These are phyloP conservation scores for Zaprionus davidi DNA, from an alignment of 1,140 invertebrate genomes.

Conservation along the genomic window DNA sequence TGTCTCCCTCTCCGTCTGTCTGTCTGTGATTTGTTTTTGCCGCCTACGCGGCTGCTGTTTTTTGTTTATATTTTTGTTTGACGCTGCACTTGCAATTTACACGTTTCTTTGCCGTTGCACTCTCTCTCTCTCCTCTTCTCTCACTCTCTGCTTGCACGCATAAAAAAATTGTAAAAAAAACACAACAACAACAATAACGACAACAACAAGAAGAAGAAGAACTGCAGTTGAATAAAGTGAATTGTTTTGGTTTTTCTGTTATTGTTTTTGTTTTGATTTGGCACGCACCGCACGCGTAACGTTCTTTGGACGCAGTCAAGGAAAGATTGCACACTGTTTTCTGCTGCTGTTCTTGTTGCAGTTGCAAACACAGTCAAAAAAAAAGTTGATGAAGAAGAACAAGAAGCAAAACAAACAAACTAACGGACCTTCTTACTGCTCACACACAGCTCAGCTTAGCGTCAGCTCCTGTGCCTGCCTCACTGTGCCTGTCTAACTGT, in stretches of 20 bases:
- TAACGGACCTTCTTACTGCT: slow-evolving; percentile 39
- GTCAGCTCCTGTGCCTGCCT: neutral
- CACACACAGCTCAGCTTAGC: neutral
- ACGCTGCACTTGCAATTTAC: slow-evolving; percentile 23
- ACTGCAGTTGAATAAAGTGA: slow-evolving; percentile 6
- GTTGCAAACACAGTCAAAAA: neutral
- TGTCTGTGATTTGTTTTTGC: slow-evolving; percentile 21
- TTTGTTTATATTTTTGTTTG: slow-evolving; percentile 27
- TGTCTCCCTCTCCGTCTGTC: neutral
- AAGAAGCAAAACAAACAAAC: slow-evolving; percentile 6
- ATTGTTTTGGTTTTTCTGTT: slow-evolving; percentile 14
- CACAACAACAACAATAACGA: neutral
- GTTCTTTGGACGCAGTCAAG: neutral
- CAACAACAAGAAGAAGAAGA: neutral
- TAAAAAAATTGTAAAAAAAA: neutral
- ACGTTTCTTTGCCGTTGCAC: neutral
- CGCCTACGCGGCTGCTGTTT: slow-evolving; percentile 9
- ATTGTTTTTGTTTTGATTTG: slow-evolving; percentile 37
- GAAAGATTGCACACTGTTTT: neutral
- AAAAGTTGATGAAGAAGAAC: neutral
- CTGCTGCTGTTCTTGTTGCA: slow-evolving; percentile 2
- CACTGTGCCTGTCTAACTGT: slow-evolving; percentile 10
- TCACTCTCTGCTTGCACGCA: neutral
- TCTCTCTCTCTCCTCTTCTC: neutral
- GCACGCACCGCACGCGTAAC: slow-evolving; percentile 49